phyloP scores from a whole-genome alignment of 2,888 invertebrate genomes.

The Drosophila planitibia region DNA sequence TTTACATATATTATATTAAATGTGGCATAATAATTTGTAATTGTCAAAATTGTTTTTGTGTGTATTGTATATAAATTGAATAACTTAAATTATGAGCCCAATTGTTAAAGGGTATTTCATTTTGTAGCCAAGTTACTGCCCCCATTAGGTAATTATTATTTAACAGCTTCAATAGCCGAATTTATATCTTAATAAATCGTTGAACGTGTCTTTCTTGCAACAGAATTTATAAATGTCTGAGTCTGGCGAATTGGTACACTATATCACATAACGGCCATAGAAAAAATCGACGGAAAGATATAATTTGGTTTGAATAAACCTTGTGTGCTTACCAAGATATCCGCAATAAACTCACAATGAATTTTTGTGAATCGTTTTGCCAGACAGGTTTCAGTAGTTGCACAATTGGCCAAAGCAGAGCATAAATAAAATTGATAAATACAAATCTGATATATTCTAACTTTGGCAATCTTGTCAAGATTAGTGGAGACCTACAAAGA shows the following conservation, averaged over 20 bases:
- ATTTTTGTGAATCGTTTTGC: not conserved
- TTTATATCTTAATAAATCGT: not conserved
- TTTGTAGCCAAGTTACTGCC: accelerated
- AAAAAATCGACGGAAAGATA: not conserved
- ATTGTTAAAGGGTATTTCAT: not conserved
- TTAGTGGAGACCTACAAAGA: not conserved
- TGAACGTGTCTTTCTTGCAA: not conserved
- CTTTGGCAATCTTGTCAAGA: not conserved
- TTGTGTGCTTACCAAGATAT: not conserved
- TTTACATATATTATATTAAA: not conserved
- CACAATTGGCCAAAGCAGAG: not conserved
- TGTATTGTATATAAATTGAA: not conserved
- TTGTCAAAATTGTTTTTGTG: not conserved
- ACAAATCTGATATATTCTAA: not conserved
- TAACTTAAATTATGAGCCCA: not conserved
- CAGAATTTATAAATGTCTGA: not conserved
- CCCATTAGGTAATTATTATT: not conserved
- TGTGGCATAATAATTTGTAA: not conserved
- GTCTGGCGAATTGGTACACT: accelerated
- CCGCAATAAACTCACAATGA: not conserved
- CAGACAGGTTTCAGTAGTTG: not conserved
- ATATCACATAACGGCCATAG: not conserved
- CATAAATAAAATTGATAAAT: not conserved
- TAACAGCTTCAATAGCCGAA: not conserved
- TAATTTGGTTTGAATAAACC: not conserved